Base-by-base conservation (phyloP, 2,888 invertebrate species). In the Chironomus riparius region DNA sequence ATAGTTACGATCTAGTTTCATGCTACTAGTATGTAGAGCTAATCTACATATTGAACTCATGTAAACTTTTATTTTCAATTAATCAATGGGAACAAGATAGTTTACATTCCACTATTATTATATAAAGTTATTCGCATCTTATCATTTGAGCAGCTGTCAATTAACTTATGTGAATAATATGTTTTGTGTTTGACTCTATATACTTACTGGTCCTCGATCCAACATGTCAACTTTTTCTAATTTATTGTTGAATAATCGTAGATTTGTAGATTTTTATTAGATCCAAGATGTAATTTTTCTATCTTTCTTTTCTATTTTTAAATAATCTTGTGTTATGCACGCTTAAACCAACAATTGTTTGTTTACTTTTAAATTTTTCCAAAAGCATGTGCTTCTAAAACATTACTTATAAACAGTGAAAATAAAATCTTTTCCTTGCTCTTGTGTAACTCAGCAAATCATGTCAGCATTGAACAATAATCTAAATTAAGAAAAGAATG, bases 201-300 rank as follows among this genome's bases (percentile, higher is more conserved):
- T 68, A 68, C 68, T 68, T 21, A 68, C 68, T 68, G 68, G 68
- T 68, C 68, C 68, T 22, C 68, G 68, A 68, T 68, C 68, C 68
- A 68, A 68, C 68, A 68, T 68, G 61, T 61, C 18, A 21, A 61
- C 68, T 68, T 22, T 28, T 68, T 13, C 0, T 68, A 28, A 24
- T n/a, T 68, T 68, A n/a, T 56, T 15, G 10, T 10, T 38, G 38
- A 38, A 38, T 38, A 10, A 38, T 38, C 10, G 38, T 38, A 38
- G 38, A 18, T 56, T 50, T 56, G 15, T 38, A 10, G 10, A 38
- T 7, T 38, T n/a, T n/a, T n/a, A n/a, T n/a, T n/a, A n/a, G 18
- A 18, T 56, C 56, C n/a, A 15, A 56, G 56, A 56, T 56, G 15
- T 56, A 15, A 18, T 18, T 56, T 56, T 56, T 15, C 56, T 56